Base-by-base conservation (phyloP, 1,140 invertebrate genomes). In the Drosophila repletoides region DNA sequence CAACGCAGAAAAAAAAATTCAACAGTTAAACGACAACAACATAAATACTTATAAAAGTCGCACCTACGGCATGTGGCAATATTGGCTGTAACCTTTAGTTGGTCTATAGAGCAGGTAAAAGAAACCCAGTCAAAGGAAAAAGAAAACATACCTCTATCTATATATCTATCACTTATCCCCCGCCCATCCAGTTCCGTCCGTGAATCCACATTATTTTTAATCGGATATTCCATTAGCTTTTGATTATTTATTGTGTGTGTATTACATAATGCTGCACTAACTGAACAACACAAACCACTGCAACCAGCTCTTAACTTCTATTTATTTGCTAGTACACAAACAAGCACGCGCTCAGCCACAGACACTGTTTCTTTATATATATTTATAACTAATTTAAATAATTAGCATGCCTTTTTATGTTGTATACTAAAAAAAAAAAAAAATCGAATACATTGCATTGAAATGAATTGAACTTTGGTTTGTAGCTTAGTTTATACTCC, bases 51-150 rank as follows among this genome's bases (percentile, higher is more conserved):
- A n/a, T 34, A 46, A 55, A 22, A 76, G n/a, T 46, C 40, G 70
- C 76, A 77, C 75, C 65, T 61, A 65, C 70, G 75, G 74, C 74
- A 74, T 72, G 72, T 81, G 77, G 69, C 69, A 65, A 72, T 60
- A 79, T 79, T 79, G 75, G 75, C 76, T 80, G 71, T 74, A 40
- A 48, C 15, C 15, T 15, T 9, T 36, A 48, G 41, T 59, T 59
- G 41, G 41, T 48, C 31, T 4, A 34, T 12, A 49, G 28, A 24
- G 19, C 72, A 79, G 74, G 69, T 79, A 74, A 77, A 52, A 43
- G 10, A 38, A 10, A 24, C 40, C 7, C 5, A n/a, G n/a, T n/a
- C n/a, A 1, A 6, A n/a, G 17, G 0, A 26, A 21, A 60, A 29
- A 0, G 7, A 33, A 14, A n/a, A 60, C 19, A 22, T n/a, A 19